Evolutionary conservation across 2,888 invertebrate species (phyloP).

Genomic region (Fabriciana adippe): DNA sequence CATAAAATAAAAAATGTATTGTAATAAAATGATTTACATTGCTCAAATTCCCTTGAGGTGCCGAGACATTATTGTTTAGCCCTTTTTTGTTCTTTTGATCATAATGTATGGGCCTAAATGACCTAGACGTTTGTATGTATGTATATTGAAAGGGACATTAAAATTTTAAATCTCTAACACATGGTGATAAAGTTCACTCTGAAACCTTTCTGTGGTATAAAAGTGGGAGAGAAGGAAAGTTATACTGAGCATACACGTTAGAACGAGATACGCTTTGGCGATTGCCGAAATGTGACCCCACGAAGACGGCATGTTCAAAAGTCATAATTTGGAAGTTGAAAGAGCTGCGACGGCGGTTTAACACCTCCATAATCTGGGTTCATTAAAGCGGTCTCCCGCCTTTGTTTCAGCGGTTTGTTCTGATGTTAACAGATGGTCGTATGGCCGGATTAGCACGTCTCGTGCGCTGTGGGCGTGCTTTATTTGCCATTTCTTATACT

Average conservation of each 20-base stretch:
- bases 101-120: slow-evolving; percentile 76
- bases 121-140: slow-evolving; percentile 55
- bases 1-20: slow-evolving; percentile 67
- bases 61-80: slow-evolving; percentile 73
- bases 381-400: slow-evolving; percentile 76
- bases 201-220: slow-evolving; percentile 45
- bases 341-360: slow-evolving; percentile 74
- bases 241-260: slow-evolving; percentile 54
- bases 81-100: slow-evolving; percentile 74
- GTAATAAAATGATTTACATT: slow-evolving; percentile 81
- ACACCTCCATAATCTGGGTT: slow-evolving; percentile 81
- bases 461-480: slow-evolving; percentile 52
- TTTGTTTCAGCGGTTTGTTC: slow-evolving; percentile 80
- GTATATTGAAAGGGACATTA: slow-evolving; percentile 20
- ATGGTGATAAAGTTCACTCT: slow-evolving; percentile 61
- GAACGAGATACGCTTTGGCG: slow-evolving; percentile 64
- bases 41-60: slow-evolving; percentile 73
- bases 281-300: slow-evolving; percentile 75
- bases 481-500: slow-evolving; percentile 36
- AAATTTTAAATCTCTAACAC: slow-evolving; percentile 41
- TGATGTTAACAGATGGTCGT: slow-evolving; percentile 77
- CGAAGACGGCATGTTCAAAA: slow-evolving; percentile 70
- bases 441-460: slow-evolving; percentile 76
- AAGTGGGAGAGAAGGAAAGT: slow-evolving; percentile 67
- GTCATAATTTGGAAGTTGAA: slow-evolving; percentile 80